These are phyloP conservation scores for Artibeus jamaicensis DNA, from an alignment of 2,797 vertebrate genomes.

Conservation along the genomic window DNA sequence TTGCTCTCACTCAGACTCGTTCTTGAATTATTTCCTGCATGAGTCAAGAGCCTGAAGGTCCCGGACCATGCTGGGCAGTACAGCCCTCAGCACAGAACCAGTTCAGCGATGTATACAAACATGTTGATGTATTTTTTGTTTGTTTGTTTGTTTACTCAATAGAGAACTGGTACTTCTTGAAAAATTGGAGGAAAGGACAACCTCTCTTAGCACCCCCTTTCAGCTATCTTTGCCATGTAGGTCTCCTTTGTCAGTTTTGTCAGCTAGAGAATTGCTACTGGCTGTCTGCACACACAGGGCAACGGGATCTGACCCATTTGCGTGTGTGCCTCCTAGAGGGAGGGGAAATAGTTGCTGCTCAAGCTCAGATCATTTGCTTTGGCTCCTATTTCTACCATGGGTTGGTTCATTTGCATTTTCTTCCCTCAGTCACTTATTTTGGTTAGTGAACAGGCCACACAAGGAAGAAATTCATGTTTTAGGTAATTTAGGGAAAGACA, in stretches of 20 bases:
- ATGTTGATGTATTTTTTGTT: background rate
- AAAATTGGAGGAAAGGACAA: background rate
- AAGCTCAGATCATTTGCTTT: background rate
- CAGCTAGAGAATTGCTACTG: background rate
- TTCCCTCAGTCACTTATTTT: background rate
- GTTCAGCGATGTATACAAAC: background rate
- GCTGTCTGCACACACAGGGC: background rate
- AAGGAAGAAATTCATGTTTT: background rate
- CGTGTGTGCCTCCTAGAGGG: background rate
- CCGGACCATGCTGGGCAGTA: no score
- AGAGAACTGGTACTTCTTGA: background rate
- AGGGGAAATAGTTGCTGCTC: background rate
- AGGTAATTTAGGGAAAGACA: background rate
- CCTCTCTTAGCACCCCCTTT: background rate
- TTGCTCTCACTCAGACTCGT: background rate
- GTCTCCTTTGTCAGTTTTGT: background rate
- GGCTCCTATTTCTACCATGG: background rate
- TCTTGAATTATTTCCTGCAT: background rate
- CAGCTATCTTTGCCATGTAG: background rate
- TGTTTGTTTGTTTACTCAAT: background rate
- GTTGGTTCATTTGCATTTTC: background rate
- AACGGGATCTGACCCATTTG: background rate
- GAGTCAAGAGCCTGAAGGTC: background rate
- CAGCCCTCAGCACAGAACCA: background rate
- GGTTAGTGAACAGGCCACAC: background rate